These are phyloP conservation scores for Sternotherus odoratus DNA, from an alignment of 2,797 vertebrate genomes.

Conservation along the genomic window DNA sequence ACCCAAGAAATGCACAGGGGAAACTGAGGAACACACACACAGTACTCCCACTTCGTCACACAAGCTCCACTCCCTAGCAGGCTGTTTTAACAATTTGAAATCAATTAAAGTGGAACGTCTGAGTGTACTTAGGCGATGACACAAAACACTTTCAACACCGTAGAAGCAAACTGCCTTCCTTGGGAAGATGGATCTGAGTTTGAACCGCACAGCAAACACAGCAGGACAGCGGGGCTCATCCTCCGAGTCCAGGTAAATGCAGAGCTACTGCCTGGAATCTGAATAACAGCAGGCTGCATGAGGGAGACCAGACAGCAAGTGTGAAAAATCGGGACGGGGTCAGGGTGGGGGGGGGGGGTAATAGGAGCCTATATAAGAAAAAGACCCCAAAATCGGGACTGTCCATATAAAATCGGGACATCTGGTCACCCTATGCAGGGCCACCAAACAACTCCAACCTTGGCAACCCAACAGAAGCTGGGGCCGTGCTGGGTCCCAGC, in stretches of 20 bases:
- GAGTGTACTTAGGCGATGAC: not conserved
- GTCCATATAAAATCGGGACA: too few relatives aligned
- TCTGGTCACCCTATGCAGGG: not conserved
- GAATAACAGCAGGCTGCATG: not conserved
- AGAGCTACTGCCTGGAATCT: not conserved
- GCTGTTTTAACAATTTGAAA: not conserved
- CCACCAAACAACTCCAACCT: not conserved
- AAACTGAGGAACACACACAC: too few relatives aligned
- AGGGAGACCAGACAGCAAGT: too few relatives aligned
- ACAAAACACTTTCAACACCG: not conserved
- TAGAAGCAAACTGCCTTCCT: not conserved
- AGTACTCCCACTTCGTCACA: too few relatives aligned
- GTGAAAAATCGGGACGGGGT: too few relatives aligned
- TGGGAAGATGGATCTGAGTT: not conserved
- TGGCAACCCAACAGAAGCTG: not conserved
- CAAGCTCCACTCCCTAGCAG: not conserved
- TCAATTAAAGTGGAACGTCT: not conserved
- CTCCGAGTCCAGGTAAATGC: not conserved
- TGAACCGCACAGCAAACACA: not conserved
- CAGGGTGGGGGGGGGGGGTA: too few relatives aligned
- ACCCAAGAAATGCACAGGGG: too few relatives aligned
- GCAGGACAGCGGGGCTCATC: fast-evolving
- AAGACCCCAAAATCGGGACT: too few relatives aligned
- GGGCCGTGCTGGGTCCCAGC: not conserved
- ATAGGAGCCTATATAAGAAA: too few relatives aligned